These are phyloP conservation scores for Moxostoma hubbsi DNA, from an alignment of 2,797 vertebrate genomes.

Conservation along the genomic window DNA sequence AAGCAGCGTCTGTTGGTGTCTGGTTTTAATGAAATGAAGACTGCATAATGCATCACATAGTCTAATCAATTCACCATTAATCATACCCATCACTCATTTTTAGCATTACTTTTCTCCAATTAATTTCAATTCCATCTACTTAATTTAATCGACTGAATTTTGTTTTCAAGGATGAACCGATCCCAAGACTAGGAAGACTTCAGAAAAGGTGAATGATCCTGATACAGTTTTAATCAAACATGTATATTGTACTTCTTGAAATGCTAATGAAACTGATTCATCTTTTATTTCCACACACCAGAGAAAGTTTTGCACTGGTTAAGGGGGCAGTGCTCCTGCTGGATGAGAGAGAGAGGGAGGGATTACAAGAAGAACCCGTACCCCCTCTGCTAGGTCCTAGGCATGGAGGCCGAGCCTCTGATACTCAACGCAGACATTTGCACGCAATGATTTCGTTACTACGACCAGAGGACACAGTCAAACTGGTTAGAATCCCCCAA, in stretches of 20 bases:
- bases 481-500: slow-evolving; percentile 81
- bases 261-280: not conserved
- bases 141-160: not conserved
- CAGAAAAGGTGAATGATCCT: slow-evolving; percentile 78
- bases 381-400: slow-evolving; percentile 44
- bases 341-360: slow-evolving; percentile 76
- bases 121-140: slow-evolving; percentile 10
- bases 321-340: slow-evolving; percentile 88
- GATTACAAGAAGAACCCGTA: slow-evolving; percentile 56
- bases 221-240: slow-evolving; percentile 7
- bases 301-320: slow-evolving; percentile 93
- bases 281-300: slow-evolving; percentile 59
- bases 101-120: slow-evolving; percentile 19
- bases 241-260: slow-evolving; percentile 18
- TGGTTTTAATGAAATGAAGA: not conserved
- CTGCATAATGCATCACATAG: not conserved
- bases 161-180: slow-evolving; percentile 74
- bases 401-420: slow-evolving; percentile 55
- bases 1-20: not conserved
- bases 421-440: slow-evolving; percentile 77
- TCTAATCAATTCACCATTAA: not conserved
- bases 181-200: slow-evolving; percentile 74
- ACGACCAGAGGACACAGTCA: slow-evolving; percentile 87
- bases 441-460: slow-evolving; percentile 89
- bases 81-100: slow-evolving; percentile 4